Evolutionary conservation across 2,797 vertebrate species (phyloP).

Genomic region (Chelidonichthys spinosus): DNA sequence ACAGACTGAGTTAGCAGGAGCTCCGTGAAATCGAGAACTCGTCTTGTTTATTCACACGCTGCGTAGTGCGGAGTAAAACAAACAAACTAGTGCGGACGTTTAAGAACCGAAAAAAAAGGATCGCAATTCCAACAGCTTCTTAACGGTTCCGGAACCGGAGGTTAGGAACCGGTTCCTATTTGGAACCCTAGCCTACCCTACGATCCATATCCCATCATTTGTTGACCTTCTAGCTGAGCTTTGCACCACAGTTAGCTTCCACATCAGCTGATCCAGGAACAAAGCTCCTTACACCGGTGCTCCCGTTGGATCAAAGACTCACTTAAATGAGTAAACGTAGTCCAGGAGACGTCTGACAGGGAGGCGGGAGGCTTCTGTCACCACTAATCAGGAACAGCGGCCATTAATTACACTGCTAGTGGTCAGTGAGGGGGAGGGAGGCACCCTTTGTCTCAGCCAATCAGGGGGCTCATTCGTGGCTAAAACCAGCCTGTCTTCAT

Average conservation of each 20-base stretch:
- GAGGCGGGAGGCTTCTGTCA: slow-evolving; percentile 40
- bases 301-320: slow-evolving; percentile 11
- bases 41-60: too few relatives aligned
- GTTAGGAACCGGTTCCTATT: too few relatives aligned
- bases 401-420: slow-evolving; percentile 17
- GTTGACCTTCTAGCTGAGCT: not conserved
- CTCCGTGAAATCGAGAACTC: too few relatives aligned
- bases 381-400: slow-evolving; percentile 19
- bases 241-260: not conserved
- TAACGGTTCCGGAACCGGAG: too few relatives aligned
- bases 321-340: not conserved
- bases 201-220: not conserved
- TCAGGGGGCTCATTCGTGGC: slow-evolving; percentile 24
- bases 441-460: slow-evolving; percentile 27
- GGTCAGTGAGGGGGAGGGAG: slow-evolving; percentile 22
- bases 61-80: too few relatives aligned
- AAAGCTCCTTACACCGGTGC: not conserved
- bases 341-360: not conserved
- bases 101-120: too few relatives aligned
- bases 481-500: slow-evolving; percentile 11
- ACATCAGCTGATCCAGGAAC: not conserved
- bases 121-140: too few relatives aligned
- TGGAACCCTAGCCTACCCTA: too few relatives aligned
- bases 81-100: too few relatives aligned
- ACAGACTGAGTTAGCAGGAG: too few relatives aligned